phyloP scores from a whole-genome alignment of 2,113 vertebrate species.

The Mohoua ochrocephala region DNA sequence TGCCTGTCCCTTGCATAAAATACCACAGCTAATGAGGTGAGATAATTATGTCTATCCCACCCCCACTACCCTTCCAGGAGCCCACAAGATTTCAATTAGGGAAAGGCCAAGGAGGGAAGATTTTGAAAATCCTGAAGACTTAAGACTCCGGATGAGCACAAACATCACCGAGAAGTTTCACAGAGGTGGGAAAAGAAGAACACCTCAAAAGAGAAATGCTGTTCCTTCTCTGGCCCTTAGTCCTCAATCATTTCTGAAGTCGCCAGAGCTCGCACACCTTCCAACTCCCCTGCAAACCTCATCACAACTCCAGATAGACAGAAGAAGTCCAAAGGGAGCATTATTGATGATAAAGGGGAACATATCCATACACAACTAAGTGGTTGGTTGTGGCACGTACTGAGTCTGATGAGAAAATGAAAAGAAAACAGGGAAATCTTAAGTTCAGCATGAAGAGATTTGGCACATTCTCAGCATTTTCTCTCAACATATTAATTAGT shows the following conservation, averaged over 20 bases:
- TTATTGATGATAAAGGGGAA: background rate
- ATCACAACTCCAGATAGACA: background rate
- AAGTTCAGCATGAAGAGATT: background rate
- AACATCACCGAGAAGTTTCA: background rate
- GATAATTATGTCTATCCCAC: background rate
- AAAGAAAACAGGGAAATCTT: background rate
- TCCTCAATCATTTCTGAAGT: background rate
- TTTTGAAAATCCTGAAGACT: background rate
- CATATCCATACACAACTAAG: background rate
- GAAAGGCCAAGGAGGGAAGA: background rate
- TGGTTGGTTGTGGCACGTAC: background rate
- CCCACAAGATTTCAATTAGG: background rate
- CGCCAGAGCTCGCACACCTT: background rate
- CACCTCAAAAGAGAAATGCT: background rate
- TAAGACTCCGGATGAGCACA: background rate
- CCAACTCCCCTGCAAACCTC: background rate
- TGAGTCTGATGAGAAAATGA: background rate
- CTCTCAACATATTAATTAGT: background rate
- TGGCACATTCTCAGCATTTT: background rate
- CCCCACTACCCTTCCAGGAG: background rate
- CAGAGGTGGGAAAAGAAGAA: background rate
- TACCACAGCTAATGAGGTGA: background rate
- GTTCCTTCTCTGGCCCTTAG: background rate
- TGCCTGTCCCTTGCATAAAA: background rate
- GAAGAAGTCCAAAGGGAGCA: background rate